Percentiles rank a stretch among this genome's conserved stretches.
Evolutionary conservation across 2,797 vertebrate species (phyloP).

Genomic region (Lepus townsendii): DNA sequence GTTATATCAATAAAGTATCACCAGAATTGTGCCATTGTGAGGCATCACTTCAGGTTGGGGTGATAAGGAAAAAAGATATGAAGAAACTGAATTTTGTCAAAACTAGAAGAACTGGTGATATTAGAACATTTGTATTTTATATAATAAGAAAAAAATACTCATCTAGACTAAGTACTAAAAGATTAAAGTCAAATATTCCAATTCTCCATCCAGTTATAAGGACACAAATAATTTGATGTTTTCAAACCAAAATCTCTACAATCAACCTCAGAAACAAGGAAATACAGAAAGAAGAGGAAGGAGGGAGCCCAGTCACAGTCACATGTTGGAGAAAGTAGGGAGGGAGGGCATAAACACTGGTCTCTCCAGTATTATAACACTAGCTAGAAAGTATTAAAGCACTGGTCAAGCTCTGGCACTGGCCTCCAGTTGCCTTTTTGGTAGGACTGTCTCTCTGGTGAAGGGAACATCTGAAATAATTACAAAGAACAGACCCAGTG

Average conservation of each 20-base stretch:
- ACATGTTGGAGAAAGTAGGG: not conserved
- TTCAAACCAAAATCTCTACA: not conserved
- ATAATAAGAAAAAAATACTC: not conserved
- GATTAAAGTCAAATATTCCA: not conserved
- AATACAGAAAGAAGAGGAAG: not conserved
- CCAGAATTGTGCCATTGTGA: not conserved
- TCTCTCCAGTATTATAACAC: not conserved
- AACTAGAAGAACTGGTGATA: not conserved
- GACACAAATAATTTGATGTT: not conserved
- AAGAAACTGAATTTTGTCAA: not conserved
- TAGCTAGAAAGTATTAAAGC: not conserved
- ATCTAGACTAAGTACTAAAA: slow-evolving; percentile 14
- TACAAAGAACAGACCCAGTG: not conserved
- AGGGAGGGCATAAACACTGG: not conserved
- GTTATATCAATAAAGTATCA: not conserved
- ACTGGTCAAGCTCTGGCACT: no score
- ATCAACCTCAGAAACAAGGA: not conserved
- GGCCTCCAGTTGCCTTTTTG: not conserved
- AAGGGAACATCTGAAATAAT: slow-evolving; percentile 19
- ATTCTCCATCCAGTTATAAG: not conserved
- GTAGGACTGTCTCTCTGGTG: not conserved
- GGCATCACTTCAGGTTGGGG: not conserved
- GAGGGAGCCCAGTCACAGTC: no score
- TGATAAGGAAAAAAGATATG: not conserved
- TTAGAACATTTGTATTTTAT: not conserved